These are phyloP conservation scores for Phrynosoma blainvillii DNA, from an alignment of 2,113 vertebrate species.

Conservation along the genomic window DNA sequence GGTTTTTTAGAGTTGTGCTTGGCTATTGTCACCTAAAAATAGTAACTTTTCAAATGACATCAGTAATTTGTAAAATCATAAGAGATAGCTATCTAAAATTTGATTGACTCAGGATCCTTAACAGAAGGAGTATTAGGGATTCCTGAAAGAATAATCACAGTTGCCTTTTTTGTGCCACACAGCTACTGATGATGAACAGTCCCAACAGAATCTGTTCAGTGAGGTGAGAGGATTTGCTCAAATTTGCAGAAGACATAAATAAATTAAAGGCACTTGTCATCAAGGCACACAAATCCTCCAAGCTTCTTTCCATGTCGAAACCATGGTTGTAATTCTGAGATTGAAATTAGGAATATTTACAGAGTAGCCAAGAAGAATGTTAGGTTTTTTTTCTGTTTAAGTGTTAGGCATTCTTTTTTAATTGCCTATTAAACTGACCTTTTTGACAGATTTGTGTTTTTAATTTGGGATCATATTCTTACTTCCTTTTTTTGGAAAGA, in stretches of 20 bases:
- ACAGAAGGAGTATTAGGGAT: background rate
- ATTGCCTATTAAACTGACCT: background rate
- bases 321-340: background rate
- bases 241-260: background rate
- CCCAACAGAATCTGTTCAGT: background rate
- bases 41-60: background rate
- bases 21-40: constrained; percentile 16
- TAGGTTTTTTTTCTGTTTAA: background rate
- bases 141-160: background rate
- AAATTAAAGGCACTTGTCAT: constrained; percentile 1
- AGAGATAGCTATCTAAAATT: background rate
- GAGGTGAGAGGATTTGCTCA: background rate
- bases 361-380: background rate
- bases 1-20: constrained; percentile 35
- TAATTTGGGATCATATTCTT: constrained; percentile 36
- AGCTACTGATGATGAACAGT: background rate
- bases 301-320: background rate
- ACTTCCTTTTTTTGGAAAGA: background rate
- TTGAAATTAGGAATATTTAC: background rate
- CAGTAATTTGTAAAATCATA: background rate
- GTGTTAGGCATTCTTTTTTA: background rate
- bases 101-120: background rate
- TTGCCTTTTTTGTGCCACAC: background rate
- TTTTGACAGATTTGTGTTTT: constrained; percentile 23
- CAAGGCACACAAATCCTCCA: background rate